phyloP scores from a whole-genome alignment of 2,797 vertebrate species.

The Anguilla marmorata region DNA sequence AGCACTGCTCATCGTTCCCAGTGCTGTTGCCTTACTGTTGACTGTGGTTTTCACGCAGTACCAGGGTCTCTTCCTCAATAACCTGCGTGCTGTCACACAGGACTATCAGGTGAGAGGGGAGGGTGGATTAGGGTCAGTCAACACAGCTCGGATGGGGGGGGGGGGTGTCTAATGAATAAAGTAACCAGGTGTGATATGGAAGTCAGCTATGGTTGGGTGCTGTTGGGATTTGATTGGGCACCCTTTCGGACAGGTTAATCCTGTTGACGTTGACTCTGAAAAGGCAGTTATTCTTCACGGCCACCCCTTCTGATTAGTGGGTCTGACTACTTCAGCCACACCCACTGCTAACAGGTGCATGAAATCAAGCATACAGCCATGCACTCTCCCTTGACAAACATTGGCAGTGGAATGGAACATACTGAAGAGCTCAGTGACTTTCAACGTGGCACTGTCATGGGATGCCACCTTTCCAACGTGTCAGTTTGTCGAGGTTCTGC shows the following conservation, averaged over 20 bases:
- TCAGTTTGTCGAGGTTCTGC: too few relatives aligned
- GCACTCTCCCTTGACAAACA: too few relatives aligned
- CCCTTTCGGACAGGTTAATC: not conserved
- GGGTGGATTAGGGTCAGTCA: not conserved
- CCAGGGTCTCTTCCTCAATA: constrained; percentile 86
- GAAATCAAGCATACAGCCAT: too few relatives aligned
- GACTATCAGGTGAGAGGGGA: constrained; percentile 82
- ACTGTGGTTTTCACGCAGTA: constrained; percentile 84
- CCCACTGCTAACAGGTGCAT: too few relatives aligned
- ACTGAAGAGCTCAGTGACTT: too few relatives aligned
- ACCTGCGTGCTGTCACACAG: constrained; percentile 79
- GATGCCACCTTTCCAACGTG: too few relatives aligned
- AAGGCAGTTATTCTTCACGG: too few relatives aligned
- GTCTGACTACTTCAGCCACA: too few relatives aligned
- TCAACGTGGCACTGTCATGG: too few relatives aligned
- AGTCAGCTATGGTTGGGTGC: not conserved
- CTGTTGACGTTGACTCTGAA: not conserved
- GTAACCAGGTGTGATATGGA: not conserved
- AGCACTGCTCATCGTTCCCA: constrained; percentile 85
- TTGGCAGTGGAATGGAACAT: too few relatives aligned
- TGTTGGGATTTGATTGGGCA: not conserved
- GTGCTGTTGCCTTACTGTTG: constrained; percentile 83
- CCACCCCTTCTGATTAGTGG: too few relatives aligned
- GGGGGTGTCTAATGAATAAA: not conserved
- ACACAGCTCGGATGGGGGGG: not conserved